A percentile compares a stretch with the other conserved stretches of the same genome.
Conservation (phyloP, 2,113 vertebrate genomes). For the Cephalopterus ornatus region DNA sequence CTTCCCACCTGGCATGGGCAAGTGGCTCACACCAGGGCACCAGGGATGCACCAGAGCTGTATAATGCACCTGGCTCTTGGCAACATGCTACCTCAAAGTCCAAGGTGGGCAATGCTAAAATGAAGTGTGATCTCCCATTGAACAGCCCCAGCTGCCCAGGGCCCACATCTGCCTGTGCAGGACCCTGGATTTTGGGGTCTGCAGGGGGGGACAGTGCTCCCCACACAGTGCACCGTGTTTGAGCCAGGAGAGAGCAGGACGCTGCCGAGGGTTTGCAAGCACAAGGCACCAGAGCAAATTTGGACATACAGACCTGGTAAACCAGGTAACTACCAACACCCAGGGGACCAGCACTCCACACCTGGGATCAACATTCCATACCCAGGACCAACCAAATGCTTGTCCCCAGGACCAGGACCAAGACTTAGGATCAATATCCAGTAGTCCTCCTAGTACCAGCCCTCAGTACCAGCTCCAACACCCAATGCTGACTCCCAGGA, state of each 20-base stretch:
- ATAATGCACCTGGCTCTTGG: not conserved
- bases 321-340: not conserved
- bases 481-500: not conserved
- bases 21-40: not conserved
- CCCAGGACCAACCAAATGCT: not conserved
- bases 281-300: not conserved
- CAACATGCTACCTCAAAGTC: not conserved
- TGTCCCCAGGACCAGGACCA: not conserved
- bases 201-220: not conserved
- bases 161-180: not conserved
- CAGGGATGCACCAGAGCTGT: not conserved
- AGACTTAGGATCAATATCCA: not conserved
- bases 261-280: not conserved
- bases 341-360: not conserved
- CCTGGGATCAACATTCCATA: not conserved
- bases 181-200: not conserved
- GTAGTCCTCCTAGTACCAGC: not conserved
- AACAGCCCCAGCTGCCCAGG: not conserved
- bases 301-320: not conserved
- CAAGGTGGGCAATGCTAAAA: not conserved
- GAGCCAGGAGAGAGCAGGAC: rapidly evolving
- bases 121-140: not conserved
- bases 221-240: rapidly evolving
- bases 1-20: not conserved
- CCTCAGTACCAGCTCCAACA: not conserved